phyloP scores from a whole-genome alignment of 2,113 vertebrate species.

The Bos javanicus region DNA sequence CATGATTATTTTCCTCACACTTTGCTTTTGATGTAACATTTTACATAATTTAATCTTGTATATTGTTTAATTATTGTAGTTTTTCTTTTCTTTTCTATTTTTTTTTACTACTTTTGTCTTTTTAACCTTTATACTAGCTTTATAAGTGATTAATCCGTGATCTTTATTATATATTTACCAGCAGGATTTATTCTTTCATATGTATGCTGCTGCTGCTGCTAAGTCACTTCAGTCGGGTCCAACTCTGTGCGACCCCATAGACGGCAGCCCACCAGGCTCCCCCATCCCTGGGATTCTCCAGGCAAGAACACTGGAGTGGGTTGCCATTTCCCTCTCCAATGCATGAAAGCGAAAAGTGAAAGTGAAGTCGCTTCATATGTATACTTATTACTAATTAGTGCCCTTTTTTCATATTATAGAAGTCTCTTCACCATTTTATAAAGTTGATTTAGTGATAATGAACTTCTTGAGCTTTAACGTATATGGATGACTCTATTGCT shows the following conservation, averaged over 20 bases:
- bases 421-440: not conserved
- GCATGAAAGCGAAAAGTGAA: too few relatives aligned
- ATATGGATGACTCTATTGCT: not conserved
- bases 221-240: too few relatives aligned
- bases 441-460: not conserved
- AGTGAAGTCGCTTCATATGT: not conserved
- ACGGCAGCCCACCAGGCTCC: too few relatives aligned
- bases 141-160: not conserved
- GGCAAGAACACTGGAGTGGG: too few relatives aligned
- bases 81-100: not conserved
- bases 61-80: not conserved
- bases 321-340: too few relatives aligned
- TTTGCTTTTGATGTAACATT: not conserved
- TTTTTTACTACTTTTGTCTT: not conserved
- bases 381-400: not conserved
- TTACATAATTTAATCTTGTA: not conserved
- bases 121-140: not conserved
- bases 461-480: not conserved
- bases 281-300: too few relatives aligned
- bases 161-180: not conserved
- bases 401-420: not conserved
- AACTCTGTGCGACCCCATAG: too few relatives aligned
- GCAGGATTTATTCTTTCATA: not conserved
- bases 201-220: too few relatives aligned
- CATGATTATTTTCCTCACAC: not conserved